Conservation (phyloP, 2,797 vertebrate genomes). For the Rhabdophis nuchalis region DNA sequence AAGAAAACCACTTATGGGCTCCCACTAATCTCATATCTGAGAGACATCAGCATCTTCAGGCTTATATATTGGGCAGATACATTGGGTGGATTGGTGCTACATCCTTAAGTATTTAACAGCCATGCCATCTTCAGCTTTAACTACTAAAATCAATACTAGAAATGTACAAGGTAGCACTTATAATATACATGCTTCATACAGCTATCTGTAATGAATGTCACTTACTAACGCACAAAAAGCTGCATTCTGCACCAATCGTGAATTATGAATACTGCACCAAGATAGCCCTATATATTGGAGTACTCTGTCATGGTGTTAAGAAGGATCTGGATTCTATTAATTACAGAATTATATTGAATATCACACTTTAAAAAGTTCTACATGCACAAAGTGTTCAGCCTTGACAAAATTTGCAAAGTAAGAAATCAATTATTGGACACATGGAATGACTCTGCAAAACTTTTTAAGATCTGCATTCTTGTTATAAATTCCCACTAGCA, state of each 20-base stretch:
- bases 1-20: neutral
- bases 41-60: neutral
- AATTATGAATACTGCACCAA: neutral
- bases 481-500: neutral
- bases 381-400: neutral
- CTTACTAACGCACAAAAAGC: neutral
- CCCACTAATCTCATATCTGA: neutral
- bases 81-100: neutral
- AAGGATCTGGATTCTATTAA: neutral
- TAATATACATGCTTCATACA: neutral
- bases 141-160: neutral
- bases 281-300: neutral
- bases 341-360: neutral
- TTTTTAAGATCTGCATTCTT: neutral
- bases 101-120: neutral
- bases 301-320: neutral
- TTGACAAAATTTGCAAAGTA: neutral
- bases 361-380: neutral
- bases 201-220: neutral
- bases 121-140: neutral
- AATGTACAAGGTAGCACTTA: neutral
- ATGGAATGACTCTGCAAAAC: neutral
- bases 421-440: neutral
- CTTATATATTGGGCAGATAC: neutral
- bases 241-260: neutral